A percentile compares a stretch with the other conserved stretches of the same genome.
Conservation (phyloP, 2,113 vertebrate species). For the Deroptyus accipitrinus region DNA sequence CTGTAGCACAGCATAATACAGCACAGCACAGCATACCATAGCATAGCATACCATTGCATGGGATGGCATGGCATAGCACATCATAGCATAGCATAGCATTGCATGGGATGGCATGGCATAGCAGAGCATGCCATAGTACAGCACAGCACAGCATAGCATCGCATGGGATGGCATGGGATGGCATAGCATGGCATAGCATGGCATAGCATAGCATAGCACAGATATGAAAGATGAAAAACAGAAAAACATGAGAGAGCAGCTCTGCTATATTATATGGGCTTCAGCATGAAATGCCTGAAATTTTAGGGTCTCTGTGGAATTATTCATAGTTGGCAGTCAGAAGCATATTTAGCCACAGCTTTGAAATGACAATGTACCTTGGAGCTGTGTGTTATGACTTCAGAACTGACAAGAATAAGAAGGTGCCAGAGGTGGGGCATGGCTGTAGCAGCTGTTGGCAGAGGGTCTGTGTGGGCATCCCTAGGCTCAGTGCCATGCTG, state of each 20-base stretch:
- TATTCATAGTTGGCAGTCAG: constrained; percentile 61
- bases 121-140: too few relatives aligned
- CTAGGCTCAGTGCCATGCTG: rapidly evolving
- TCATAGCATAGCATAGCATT: too few relatives aligned
- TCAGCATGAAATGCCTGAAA: constrained; percentile 31
- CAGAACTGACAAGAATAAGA: neutral
- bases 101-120: too few relatives aligned
- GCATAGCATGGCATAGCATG: too few relatives aligned
- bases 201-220: too few relatives aligned
- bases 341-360: constrained; percentile 37
- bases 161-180: too few relatives aligned
- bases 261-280: neutral
- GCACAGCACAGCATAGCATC: too few relatives aligned
- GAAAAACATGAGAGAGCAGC: constrained; percentile 29
- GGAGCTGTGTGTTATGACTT: neutral
- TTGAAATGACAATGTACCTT: constrained; percentile 45
- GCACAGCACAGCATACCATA: too few relatives aligned
- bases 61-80: too few relatives aligned
- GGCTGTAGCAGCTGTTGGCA: neutral
- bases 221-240: constrained; percentile 25
- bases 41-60: too few relatives aligned
- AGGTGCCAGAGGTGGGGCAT: neutral
- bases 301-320: constrained; percentile 40
- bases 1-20: too few relatives aligned
- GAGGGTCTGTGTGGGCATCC: neutral